Conservation (phyloP, 1,140 invertebrate species). For the Thaumatotibia leucotreta region DNA sequence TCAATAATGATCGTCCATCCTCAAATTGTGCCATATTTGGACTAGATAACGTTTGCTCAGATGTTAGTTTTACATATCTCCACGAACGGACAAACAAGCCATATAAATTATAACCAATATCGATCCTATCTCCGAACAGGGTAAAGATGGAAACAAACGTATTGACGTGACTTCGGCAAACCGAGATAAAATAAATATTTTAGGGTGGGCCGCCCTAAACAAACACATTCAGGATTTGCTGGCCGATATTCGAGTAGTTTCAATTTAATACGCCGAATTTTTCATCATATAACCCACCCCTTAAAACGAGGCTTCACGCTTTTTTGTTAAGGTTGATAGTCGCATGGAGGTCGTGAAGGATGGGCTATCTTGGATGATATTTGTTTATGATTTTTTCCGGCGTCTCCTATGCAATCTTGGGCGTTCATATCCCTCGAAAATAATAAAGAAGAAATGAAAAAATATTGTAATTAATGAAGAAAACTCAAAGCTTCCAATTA, state of each 20-base stretch:
- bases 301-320: conserved; percentile 34
- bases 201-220: conserved; percentile 72
- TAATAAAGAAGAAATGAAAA: not conserved
- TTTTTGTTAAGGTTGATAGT: not conserved
- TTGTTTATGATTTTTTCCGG: conserved; percentile 38
- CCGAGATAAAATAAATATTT: conserved; percentile 75
- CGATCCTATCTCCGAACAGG: conserved; percentile 57
- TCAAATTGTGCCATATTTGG: conserved; percentile 63
- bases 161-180: conserved; percentile 73
- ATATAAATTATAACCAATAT: conserved; percentile 68
- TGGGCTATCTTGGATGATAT: conserved; percentile 33
- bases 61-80: conserved; percentile 66
- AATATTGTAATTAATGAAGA: not conserved
- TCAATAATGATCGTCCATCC: conserved; percentile 48
- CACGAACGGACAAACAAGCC: conserved; percentile 46
- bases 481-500: not conserved
- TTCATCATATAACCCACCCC: conserved; percentile 48
- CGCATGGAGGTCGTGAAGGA: not conserved
- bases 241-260: conserved; percentile 68
- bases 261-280: conserved; percentile 71
- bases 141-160: conserved; percentile 67
- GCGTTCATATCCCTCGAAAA: conserved; percentile 14
- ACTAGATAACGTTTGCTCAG: conserved; percentile 57
- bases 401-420: conserved; percentile 20
- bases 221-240: conserved; percentile 71